Evolutionary conservation across 2,888 invertebrate genomes (phyloP).

Genomic region (Anthrax anthrax): DNA sequence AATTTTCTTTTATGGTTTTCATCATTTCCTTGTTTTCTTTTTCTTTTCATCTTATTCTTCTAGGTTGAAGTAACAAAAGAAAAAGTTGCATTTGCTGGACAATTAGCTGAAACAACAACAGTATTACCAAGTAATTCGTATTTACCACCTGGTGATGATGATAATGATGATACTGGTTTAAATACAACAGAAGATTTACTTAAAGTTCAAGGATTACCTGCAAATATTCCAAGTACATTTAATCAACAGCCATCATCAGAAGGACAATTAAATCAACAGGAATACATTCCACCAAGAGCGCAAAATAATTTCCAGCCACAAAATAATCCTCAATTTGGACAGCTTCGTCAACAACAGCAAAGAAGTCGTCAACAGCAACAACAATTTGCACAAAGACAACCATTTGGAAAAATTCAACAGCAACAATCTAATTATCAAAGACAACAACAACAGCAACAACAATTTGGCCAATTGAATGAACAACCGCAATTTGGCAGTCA

Average conservation of each 20-base stretch:
- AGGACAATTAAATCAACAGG: conserved; percentile 4
- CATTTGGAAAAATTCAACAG: conserved; percentile 4
- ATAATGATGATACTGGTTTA: conserved; percentile 3
- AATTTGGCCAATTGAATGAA: conserved; percentile 3
- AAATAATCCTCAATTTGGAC: neutral
- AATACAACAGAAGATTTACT: conserved; percentile 9
- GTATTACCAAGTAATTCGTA: conserved; percentile 17
- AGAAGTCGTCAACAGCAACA: conserved; percentile 2
- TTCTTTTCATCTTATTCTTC: neutral
- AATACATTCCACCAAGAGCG: neutral
- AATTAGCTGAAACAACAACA: conserved; percentile 13
- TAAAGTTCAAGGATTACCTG: conserved; percentile 14
- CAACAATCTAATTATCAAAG: conserved; percentile 1
- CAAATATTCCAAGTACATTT: conserved; percentile 4
- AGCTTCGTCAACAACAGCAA: conserved; percentile 2
- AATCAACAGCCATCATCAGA: conserved; percentile 1
- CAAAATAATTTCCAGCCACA: neutral
- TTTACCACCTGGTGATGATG: conserved; percentile 15
- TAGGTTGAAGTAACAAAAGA: conserved; percentile 21
- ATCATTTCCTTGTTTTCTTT: neutral
- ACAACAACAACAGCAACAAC: conserved; percentile 3
- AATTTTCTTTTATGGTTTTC: neutral
- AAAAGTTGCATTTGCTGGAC: conserved; percentile 24
- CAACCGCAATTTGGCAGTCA: neutral
- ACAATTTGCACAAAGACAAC: conserved; percentile 1